Conservation (phyloP, 2,113 vertebrate species). For the Triplophysa tibetana region DNA sequence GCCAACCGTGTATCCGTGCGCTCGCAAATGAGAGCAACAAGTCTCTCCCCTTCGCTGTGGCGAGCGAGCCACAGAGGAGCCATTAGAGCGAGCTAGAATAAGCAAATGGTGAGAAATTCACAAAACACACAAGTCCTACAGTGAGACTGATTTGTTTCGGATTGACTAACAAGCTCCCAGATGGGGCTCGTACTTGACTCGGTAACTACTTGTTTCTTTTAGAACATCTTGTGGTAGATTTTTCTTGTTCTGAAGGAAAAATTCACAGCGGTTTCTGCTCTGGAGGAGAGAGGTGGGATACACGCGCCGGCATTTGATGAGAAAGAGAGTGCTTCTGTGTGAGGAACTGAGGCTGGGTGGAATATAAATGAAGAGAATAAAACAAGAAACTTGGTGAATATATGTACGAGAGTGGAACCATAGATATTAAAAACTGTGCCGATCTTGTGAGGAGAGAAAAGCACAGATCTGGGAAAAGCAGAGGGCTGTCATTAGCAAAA, state of each 20-base stretch:
- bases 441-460: background rate
- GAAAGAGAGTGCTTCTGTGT: conserved; percentile 9
- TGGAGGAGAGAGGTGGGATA: conserved; percentile 18
- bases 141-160: conserved; percentile 38
- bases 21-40: conserved; percentile 40
- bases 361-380: conserved; percentile 36
- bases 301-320: background rate
- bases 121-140: conserved; percentile 30
- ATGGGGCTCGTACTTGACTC: conserved; percentile 23
- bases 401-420: background rate
- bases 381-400: background rate
- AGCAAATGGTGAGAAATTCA: conserved; percentile 36
- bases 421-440: background rate
- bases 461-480: background rate
- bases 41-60: background rate
- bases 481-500: background rate
- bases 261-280: conserved; percentile 14
- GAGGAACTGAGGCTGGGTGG: conserved; percentile 22
- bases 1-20: background rate
- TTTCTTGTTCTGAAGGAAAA: conserved; percentile 29
- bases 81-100: conserved; percentile 38
- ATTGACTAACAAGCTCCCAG: conserved; percentile 46
- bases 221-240: conserved; percentile 5
- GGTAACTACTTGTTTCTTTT: conserved; percentile 40
- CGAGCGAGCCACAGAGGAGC: conserved; percentile 26